Evolutionary conservation across 2,888 invertebrate genomes (phyloP), one percentile per base, ranked within the genome.

Genomic region (Platycheirus albimanus): DNA sequence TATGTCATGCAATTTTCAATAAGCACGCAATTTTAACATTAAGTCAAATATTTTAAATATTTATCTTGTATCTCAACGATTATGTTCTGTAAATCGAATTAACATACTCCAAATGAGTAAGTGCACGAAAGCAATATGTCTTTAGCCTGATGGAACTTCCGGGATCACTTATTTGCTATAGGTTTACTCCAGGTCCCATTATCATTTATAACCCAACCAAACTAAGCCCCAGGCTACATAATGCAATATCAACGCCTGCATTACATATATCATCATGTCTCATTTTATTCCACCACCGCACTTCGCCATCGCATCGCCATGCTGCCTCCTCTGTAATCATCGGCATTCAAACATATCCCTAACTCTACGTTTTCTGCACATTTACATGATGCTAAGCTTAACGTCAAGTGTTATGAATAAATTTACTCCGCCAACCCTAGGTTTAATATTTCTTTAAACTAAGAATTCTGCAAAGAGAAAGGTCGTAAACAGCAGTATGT

Each of bases 371-470:
- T 0, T 24, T 3, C 24, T 24, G 6, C 3, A 24, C 6, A 24
- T 24, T 7, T 11, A 30, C 52, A 24, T n/a, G 15, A 28, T 61
- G 41, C 43, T 19, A 56, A 38, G 20, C 30, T n/a, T n/a, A 51
- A 51, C 69, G 51, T 75, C 52, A 52, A 61, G 66, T 81, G 76
- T 76, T 81, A 67, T 80, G 81, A 77, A 81, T 81, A 81, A 77
- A 81, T 81, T 81, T 81, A 36, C 71, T 77, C 66, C 36, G 58
- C 33, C 71, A 52, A 43, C 19, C 54, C 30, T 69, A 45, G 38
- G 52, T 76, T 47, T 19, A 20, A 20, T 13, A 38, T 3, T 69
- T 41, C 52, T n/a, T n/a, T n/a, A n/a, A 47, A 24, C 43, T 51
- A 8, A 30, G n/a, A 69, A 30, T 67, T 20, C 43, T 67, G 15